Conservation (phyloP, 2,888 invertebrate genomes). For the Molorchus minor region DNA sequence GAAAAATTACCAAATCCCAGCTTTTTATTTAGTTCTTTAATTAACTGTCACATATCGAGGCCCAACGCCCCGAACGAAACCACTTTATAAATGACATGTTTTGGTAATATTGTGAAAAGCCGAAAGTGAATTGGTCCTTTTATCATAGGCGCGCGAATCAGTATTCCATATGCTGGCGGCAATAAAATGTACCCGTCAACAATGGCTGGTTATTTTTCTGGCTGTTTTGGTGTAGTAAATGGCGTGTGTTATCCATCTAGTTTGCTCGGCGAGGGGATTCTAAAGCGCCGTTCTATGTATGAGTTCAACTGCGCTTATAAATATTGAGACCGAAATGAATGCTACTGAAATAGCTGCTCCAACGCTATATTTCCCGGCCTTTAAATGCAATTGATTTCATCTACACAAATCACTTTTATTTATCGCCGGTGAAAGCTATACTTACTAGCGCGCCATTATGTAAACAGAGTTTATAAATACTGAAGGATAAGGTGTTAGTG, state of each 20-base stretch:
- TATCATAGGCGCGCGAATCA: conserved; percentile 48
- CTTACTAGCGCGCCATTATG: background rate
- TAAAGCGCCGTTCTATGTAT: conserved; percentile 49
- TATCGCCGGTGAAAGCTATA: conserved; percentile 14
- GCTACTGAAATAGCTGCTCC: conserved; percentile 40
- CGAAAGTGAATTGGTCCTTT: conserved; percentile 43
- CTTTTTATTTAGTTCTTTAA: conserved; percentile 34
- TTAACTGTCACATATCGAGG: conserved; percentile 29
- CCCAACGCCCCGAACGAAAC: background rate
- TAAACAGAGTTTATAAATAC: no score
- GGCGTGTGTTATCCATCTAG: conserved; percentile 60
- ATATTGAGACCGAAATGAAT: conserved; percentile 45
- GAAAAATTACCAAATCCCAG: conserved; percentile 26
- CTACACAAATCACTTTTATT: conserved; percentile 28
- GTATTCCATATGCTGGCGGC: conserved; percentile 57
- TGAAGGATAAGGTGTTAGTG: no score
- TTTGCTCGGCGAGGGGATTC: conserved; percentile 51
- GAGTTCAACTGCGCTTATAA: conserved; percentile 48
- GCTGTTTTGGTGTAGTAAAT: conserved; percentile 58
- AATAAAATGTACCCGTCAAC: conserved; percentile 59
- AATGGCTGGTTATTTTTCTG: conserved; percentile 60
- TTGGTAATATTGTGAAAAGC: conserved; percentile 48
- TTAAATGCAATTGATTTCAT: conserved; percentile 35
- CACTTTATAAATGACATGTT: conserved; percentile 49
- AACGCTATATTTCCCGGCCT: conserved; percentile 22